A percentile compares a stretch with the other conserved stretches of the same genome.
Evolutionary conservation across 1,140 invertebrate species (phyloP).

Genomic region (Papilio polytes): DNA sequence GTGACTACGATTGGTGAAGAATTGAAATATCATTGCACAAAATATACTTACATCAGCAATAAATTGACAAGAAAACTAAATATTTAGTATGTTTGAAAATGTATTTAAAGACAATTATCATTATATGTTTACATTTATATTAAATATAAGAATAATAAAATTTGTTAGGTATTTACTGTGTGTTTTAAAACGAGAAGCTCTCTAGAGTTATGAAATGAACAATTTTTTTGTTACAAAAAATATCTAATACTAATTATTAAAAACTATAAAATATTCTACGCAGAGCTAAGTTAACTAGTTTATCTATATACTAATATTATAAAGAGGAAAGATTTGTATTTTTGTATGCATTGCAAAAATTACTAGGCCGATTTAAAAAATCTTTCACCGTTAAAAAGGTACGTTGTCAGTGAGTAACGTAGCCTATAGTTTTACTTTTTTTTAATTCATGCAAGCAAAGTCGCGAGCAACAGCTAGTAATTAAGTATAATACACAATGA

Average conservation of each 20-base stretch:
- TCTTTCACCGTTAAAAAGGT: neutral
- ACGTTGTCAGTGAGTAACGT: no score
- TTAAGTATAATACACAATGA: neutral
- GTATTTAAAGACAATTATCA: neutral
- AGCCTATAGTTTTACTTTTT: no score
- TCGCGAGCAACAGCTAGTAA: no score
- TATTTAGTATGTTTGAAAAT: slow-evolving; percentile 38
- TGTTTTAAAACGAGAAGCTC: neutral
- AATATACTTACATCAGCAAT: slow-evolving; percentile 67
- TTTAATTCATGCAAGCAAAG: no score
- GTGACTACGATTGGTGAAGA: slow-evolving; percentile 66
- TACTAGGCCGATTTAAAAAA: no score
- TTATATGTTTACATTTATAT: neutral
- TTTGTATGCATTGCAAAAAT: no score
- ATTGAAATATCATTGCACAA: slow-evolving; percentile 67
- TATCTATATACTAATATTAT: no score
- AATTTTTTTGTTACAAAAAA: no score
- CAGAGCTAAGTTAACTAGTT: neutral
- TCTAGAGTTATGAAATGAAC: no score
- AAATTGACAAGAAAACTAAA: slow-evolving; percentile 59
- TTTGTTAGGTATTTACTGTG: neutral
- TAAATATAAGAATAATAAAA: neutral
- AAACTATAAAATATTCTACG: no score
- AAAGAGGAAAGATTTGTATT: no score
- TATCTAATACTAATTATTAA: no score